These are phyloP conservation scores for Cnemophilus loriae DNA, from an alignment of 2,113 vertebrate species.

Conservation along the genomic window DNA sequence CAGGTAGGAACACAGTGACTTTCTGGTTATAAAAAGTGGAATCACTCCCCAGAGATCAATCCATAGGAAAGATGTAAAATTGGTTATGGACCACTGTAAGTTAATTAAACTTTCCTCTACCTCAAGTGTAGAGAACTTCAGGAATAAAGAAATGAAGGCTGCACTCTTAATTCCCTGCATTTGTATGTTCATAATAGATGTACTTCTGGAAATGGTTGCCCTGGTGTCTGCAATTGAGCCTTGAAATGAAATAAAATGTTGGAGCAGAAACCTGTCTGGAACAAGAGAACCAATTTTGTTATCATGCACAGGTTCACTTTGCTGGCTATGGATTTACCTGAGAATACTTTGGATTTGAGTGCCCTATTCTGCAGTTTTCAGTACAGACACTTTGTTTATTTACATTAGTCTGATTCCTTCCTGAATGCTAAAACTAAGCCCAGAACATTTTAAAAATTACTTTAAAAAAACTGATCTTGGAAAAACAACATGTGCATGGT, in stretches of 20 bases:
- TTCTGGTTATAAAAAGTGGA: not conserved
- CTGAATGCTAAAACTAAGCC: not conserved
- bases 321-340: not conserved
- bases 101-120: not conserved
- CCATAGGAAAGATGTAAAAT: not conserved
- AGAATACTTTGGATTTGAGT: not conserved
- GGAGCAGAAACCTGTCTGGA: not conserved
- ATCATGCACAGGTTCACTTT: not conserved
- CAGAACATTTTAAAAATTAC: not conserved
- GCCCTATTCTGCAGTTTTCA: not conserved
- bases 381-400: not conserved
- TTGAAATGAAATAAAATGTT: not conserved
- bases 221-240: not conserved
- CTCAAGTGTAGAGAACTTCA: not conserved
- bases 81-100: not conserved
- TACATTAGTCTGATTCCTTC: not conserved
- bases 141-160: not conserved
- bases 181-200: not conserved
- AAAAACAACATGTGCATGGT: not conserved
- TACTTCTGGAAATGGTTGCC: not conserved
- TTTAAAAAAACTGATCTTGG: not conserved
- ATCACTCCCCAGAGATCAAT: not conserved
- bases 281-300: not conserved
- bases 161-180: not conserved
- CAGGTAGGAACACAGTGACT: not conserved